Evolutionary conservation across 2,888 invertebrate genomes (phyloP).

Genomic region (Nudaria mundana): DNA sequence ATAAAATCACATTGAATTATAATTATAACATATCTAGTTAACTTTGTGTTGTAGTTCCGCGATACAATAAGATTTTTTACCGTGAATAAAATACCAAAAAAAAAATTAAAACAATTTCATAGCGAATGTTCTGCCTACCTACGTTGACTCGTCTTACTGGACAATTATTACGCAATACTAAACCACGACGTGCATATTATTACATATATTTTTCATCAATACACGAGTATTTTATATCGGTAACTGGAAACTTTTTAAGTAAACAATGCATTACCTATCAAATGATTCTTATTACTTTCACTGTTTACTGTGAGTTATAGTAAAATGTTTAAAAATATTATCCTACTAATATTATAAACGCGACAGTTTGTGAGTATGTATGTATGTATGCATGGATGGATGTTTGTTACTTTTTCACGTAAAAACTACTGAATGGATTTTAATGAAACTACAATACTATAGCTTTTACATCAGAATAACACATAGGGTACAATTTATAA

Average conservation of each 20-base stretch:
- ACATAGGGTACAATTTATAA: too few relatives aligned
- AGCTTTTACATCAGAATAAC: too few relatives aligned
- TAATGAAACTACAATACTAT: too few relatives aligned
- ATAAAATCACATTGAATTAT: too few relatives aligned
- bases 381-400: too few relatives aligned
- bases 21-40: too few relatives aligned
- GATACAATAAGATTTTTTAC: background rate
- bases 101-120: background rate
- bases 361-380: too few relatives aligned
- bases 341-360: slow-evolving; percentile 15
- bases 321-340: slow-evolving; percentile 24
- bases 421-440: too few relatives aligned
- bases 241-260: slow-evolving; percentile 5
- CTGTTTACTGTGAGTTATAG: slow-evolving; percentile 8
- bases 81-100: background rate
- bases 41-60: background rate
- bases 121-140: background rate
- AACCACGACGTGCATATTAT: slow-evolving; percentile 17
- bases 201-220: slow-evolving; percentile 8
- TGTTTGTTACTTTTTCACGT: too few relatives aligned
- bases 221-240: slow-evolving; percentile 2
- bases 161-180: slow-evolving; percentile 3
- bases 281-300: slow-evolving; percentile 13
- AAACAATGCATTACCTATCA: slow-evolving; percentile 14
- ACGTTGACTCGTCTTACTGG: background rate